Evolutionary conservation across 2,888 invertebrate species (phyloP).

Genomic region (Polyommatus icarus): DNA sequence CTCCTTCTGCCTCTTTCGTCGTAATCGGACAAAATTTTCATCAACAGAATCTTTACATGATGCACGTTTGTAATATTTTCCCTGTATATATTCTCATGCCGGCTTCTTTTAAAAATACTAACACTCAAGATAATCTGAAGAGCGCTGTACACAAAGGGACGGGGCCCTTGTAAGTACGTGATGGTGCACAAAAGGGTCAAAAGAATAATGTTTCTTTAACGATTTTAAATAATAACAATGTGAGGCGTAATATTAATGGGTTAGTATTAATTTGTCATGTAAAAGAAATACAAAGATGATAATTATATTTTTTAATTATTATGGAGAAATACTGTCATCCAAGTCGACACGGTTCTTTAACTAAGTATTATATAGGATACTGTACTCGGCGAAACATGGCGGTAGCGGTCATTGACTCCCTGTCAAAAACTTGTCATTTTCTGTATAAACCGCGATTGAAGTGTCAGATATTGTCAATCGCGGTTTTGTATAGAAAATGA

Average conservation of each 20-base stretch:
- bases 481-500: too few relatives aligned
- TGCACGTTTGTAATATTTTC: background rate
- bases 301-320: too few relatives aligned
- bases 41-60: background rate
- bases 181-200: conserved; percentile 14
- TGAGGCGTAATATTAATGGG: background rate
- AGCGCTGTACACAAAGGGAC: conserved; percentile 8
- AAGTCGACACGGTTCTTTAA: too few relatives aligned
- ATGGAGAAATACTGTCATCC: too few relatives aligned
- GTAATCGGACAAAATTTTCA: background rate
- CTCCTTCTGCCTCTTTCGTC: too few relatives aligned
- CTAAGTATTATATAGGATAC: too few relatives aligned
- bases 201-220: conserved; percentile 4
- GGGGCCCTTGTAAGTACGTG: background rate
- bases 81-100: background rate
- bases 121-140: conserved; percentile 15
- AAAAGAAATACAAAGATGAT: too few relatives aligned
- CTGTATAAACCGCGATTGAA: too few relatives aligned
- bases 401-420: too few relatives aligned
- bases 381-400: too few relatives aligned
- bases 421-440: too few relatives aligned
- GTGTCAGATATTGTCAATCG: too few relatives aligned
- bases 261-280: background rate
- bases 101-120: conserved; percentile 8
- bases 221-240: background rate